Percentiles rank a stretch among this genome's conserved stretches.
These are phyloP conservation scores for Actenoides lindsayi DNA, from an alignment of 2,113 vertebrate species.

Conservation along the genomic window DNA sequence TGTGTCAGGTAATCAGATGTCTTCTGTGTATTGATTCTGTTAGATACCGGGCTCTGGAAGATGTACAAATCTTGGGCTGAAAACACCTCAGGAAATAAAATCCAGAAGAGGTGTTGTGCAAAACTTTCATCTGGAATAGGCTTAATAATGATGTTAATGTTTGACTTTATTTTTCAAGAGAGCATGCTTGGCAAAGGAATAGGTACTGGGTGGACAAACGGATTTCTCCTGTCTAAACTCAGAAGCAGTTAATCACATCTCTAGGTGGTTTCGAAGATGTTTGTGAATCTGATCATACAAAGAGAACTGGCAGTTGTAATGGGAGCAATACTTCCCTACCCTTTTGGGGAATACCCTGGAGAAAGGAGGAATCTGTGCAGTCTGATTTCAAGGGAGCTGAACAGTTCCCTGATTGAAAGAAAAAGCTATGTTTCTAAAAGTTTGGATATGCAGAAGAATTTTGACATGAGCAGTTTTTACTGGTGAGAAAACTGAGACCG, in stretches of 20 bases:
- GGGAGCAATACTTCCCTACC: background rate
- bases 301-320: background rate
- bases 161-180: background rate
- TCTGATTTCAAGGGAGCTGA: background rate
- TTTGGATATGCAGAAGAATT: background rate
- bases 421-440: background rate
- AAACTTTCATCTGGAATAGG: background rate
- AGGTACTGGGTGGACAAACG: background rate
- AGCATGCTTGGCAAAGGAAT: background rate
- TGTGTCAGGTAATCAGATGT: background rate
- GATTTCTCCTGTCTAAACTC: background rate
- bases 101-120: background rate
- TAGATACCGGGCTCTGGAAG: background rate
- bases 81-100: background rate
- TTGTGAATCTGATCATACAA: background rate
- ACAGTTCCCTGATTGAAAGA: background rate
- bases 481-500: background rate
- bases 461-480: background rate
- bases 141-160: background rate
- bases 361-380: background rate
- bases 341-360: background rate
- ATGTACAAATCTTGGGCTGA: background rate
- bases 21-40: background rate
- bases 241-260: background rate
- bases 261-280: background rate